phyloP scores from a whole-genome alignment of 2,888 invertebrate genomes.

The Epirrhoe tristata region DNA sequence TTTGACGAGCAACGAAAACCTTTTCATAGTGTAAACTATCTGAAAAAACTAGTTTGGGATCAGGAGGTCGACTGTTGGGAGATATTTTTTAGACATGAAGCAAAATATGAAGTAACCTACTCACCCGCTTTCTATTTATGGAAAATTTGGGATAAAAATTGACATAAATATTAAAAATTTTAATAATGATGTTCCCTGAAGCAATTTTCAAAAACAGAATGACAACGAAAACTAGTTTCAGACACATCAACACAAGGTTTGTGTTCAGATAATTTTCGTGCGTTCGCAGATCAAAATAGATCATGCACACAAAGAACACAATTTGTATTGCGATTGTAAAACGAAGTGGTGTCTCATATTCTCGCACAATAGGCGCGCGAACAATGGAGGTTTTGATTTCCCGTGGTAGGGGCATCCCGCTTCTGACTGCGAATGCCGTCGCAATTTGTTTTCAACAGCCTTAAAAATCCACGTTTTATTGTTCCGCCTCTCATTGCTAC shows the following conservation, averaged over 20 bases:
- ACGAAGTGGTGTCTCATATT: conserved; percentile 33
- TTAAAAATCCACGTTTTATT: conserved; percentile 83
- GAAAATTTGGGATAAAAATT: no score
- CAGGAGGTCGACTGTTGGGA: no score
- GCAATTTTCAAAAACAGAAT: neutral
- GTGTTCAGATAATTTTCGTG: neutral
- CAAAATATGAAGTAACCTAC: no score
- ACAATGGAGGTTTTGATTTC: conserved; percentile 36
- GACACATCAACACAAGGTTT: neutral
- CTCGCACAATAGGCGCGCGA: conserved; percentile 24
- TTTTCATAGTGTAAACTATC: conserved; percentile 5
- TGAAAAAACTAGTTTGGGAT: neutral
- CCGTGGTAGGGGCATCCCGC: conserved; percentile 61
- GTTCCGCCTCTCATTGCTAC: conserved; percentile 73
- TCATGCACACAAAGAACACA: conserved; percentile 12
- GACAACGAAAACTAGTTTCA: neutral
- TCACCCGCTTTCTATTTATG: no score
- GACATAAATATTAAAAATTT: no score
- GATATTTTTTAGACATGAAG: no score
- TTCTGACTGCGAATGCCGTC: conserved; percentile 70
- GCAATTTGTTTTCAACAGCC: conserved; percentile 81
- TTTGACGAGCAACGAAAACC: conserved; percentile 13
- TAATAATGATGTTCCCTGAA: no score
- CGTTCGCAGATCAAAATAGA: neutral
- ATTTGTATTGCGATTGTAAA: conserved; percentile 28